Percentiles rank a stretch among this genome's conserved stretches.
Conservation (phyloP, 2,797 vertebrate genomes). For the Tinamus major region DNA sequence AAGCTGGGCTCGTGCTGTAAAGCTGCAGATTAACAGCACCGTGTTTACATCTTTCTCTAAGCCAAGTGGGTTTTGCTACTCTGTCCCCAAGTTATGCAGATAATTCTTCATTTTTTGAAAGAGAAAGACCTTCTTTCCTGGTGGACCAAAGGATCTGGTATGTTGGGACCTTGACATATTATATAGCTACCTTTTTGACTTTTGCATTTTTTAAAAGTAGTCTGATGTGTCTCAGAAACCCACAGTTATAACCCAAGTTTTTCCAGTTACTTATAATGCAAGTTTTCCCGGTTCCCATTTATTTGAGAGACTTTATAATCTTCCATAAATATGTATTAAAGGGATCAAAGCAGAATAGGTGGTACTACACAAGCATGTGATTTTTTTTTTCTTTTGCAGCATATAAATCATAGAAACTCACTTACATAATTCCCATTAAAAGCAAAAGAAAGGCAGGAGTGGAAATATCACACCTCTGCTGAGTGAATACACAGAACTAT, state of each 20-base stretch:
- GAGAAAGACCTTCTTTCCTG: neutral
- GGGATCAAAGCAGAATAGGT: neutral
- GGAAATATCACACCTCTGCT: neutral
- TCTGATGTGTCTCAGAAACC: neutral
- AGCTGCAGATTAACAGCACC: neutral
- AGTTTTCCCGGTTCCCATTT: neutral
- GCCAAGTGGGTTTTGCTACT: neutral
- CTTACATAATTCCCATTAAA: neutral
- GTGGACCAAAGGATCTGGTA: accelerated
- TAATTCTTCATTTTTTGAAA: neutral
- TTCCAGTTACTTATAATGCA: neutral
- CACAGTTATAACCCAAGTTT: neutral
- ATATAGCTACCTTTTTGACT: neutral
- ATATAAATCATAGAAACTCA: neutral
- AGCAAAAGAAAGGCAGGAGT: neutral
- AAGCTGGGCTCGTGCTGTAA: neutral
- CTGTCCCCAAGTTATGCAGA: neutral
- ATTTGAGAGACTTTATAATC: neutral
- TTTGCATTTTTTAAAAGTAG: neutral
- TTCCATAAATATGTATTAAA: neutral
- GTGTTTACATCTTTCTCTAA: neutral
- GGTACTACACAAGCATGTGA: neutral
- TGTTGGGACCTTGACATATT: neutral
- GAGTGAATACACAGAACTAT: neutral
- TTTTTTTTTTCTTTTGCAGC: neutral